Evolutionary conservation across 1,140 invertebrate genomes (phyloP), one percentile per base, ranked within the genome.

Genomic region (Adoxophyes honmai): DNA sequence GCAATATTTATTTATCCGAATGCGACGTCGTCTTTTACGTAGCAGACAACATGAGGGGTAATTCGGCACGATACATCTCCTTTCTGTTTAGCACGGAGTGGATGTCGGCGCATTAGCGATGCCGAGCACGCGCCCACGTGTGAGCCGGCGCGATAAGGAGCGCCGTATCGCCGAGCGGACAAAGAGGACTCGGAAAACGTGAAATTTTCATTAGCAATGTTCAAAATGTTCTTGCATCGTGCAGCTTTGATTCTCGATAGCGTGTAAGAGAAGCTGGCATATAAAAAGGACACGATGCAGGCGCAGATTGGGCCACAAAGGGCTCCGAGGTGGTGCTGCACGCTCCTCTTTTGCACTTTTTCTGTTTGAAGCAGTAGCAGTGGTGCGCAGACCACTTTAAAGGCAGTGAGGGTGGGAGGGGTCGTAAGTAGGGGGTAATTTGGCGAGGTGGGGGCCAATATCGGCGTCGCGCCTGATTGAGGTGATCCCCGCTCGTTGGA

Each of bases 1-100:
- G 83, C 83, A 86, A 83, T 86, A 88, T 88, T 88, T 88, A 88
- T 86, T 85, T 86, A 86, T 86, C 76, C 60, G 73, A 76, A 80
- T 75, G 70, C 75, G 74, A 77, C 68, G 76, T 75, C 70, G 73
- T 80, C 75, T 76, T 82, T 85, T 84, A 75, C 79, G 73, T 76
- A 68, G 70, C 69, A 76, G 75, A 77, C 75, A 74, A 73, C 70
- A 75, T 69, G 68, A 73, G 70, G 60, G 58, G 78, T 82, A 86
- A 85, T 86, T 81, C 75, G 66, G 59, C 52, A 53, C 68, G 70
- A 78, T 68, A 73, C 70, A 70, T 78, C 75, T 74, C 67, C 61
- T 67, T 69, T 66, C 51, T 42, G 57, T 42, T 34, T 52, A 55
- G 55, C 58, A 53, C 55, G 52, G 60, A 72, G 70, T 39, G 39